Percentiles rank a stretch among this genome's conserved stretches.
These are phyloP conservation scores for Mastomys natalensis DNA, from an alignment of 2,113 vertebrate species.

Conservation along the genomic window DNA sequence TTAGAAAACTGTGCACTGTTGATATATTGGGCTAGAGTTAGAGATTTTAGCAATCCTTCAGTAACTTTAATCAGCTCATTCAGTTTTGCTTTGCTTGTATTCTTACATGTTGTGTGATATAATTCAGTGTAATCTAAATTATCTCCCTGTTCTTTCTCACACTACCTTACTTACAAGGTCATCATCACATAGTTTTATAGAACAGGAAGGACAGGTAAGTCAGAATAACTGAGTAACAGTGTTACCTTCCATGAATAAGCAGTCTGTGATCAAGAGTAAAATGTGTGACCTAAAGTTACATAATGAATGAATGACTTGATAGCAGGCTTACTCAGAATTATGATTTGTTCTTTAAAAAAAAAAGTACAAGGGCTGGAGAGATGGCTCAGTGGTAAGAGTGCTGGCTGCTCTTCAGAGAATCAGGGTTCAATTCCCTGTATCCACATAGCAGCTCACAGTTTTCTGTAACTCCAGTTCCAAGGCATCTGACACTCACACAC, in stretches of 20 bases:
- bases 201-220: neutral
- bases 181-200: neutral
- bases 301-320: neutral
- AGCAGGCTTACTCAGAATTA: neutral
- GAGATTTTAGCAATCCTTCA: neutral
- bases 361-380: neutral
- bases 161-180: neutral
- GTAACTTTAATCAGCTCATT: neutral
- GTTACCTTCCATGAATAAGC: neutral
- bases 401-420: too few species aligned
- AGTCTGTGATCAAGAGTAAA: neutral
- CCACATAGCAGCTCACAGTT: too few species aligned
- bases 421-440: too few species aligned
- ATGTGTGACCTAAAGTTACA: conserved; percentile 13
- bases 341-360: conserved; percentile 1
- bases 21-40: neutral
- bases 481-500: too few species aligned
- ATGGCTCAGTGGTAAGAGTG: too few species aligned
- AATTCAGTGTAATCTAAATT: neutral
- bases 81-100: neutral
- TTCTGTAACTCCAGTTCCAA: too few species aligned
- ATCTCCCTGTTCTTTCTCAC: neutral
- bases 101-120: neutral
- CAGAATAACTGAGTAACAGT: neutral
- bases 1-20: neutral